Evolutionary conservation across 2,888 invertebrate genomes (phyloP).

Genomic region (Lycaena phlaeas): DNA sequence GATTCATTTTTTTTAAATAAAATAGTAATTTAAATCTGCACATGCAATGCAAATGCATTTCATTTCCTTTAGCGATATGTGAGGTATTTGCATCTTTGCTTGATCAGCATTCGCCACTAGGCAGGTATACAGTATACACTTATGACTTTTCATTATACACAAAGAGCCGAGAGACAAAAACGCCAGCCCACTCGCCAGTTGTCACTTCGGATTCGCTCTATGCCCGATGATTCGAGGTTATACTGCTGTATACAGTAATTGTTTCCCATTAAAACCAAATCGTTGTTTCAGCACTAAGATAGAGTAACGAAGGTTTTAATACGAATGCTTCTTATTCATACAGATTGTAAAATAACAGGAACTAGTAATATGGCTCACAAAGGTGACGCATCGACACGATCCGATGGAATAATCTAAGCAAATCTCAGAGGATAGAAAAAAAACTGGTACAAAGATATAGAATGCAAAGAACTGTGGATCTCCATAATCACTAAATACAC

Average conservation of each 20-base stretch:
- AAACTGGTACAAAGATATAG: slow-evolving; percentile 14
- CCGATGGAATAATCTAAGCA: slow-evolving; percentile 57
- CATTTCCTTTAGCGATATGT: too few species aligned
- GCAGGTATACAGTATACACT: slow-evolving; percentile 9
- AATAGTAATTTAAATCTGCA: too few species aligned
- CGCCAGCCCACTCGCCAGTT: slow-evolving; percentile 3
- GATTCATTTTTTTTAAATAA: too few species aligned
- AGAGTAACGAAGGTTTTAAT: neutral
- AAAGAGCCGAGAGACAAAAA: neutral
- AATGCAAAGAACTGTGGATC: slow-evolving; percentile 21
- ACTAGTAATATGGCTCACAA: slow-evolving; percentile 66
- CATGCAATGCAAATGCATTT: too few species aligned
- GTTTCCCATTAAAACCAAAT: neutral
- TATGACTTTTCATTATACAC: slow-evolving; percentile 1
- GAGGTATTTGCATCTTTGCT: neutral
- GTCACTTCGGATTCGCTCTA: neutral
- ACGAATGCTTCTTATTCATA: slow-evolving; percentile 12
- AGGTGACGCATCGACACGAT: slow-evolving; percentile 72
- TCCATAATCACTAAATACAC: slow-evolving; percentile 41
- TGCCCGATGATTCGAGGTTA: slow-evolving; percentile 2
- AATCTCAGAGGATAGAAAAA: slow-evolving; percentile 27
- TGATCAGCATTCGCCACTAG: too few species aligned
- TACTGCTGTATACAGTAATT: neutral
- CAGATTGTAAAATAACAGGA: slow-evolving; percentile 36
- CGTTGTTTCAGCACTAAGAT: neutral